Evolutionary conservation across 2,797 vertebrate species (phyloP), one percentile per base, ranked within the genome.

Genomic region (Onychomys arenicola): DNA sequence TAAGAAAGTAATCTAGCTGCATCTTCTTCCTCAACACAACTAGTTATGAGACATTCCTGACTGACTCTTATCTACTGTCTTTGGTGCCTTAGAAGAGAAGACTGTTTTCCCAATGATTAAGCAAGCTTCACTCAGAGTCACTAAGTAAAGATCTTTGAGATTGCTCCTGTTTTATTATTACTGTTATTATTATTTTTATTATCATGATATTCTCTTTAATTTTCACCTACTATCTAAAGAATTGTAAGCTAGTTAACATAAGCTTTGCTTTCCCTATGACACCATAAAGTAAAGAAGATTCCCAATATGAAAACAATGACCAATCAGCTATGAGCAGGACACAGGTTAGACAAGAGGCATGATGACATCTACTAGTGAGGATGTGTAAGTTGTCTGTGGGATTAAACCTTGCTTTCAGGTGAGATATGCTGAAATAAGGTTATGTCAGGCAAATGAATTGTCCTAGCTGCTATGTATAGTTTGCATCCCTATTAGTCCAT

Each of bases 351-450:
- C 4, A 71, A 73, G 32, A 71, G 4, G 13, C 32, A 23, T 2
- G 34, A 23, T 5, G 2, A 1, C 29, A 21, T 21, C 65, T 75
- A 4, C 27, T 21, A 34, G 13, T 40, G 14, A 16, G 17, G 19
- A 75, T 19, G 6, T 7, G 55, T 8, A 37, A 3, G 21, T 10
- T 46, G 17, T 32, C 0, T 37, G 1, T 9, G 2, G 49, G 17
- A 16, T 8, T 32, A 16, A 40, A 34, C n/a, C 23, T 37, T 84
- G 21, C 12, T 75, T 4, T 65, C 34, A 43, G 25, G 23, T 49
- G 23, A 9, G 6, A 34, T 21, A 81, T 14, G 0, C 5, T 37
- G 65, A 61, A 21, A 17, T 1, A 19, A 34, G 16, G 12, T 2
- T 32, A 34, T 27, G 10, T 14, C 21, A n/a, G 10, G 21, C 19